These are phyloP conservation scores for Rhingia campestris DNA, from an alignment of 2,888 invertebrate genomes.

Conservation along the genomic window DNA sequence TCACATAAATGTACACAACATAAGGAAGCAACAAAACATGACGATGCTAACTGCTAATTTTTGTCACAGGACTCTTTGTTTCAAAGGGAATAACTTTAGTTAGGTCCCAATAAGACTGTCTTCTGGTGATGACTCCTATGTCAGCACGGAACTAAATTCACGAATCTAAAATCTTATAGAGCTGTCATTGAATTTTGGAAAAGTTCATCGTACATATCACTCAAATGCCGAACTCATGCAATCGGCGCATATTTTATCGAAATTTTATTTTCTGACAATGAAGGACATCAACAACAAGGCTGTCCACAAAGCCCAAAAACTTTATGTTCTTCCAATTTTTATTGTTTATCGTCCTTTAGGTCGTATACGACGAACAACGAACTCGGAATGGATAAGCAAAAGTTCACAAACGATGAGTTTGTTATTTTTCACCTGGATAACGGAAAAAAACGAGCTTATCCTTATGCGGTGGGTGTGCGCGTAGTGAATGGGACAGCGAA, in stretches of 20 bases:
- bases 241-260: conserved; percentile 60
- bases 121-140: no score
- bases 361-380: conserved; percentile 10
- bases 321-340: conserved; percentile 38
- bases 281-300: conserved; percentile 22
- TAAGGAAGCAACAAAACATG: no score
- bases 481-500: conserved; percentile 18
- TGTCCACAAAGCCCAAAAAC: conserved; percentile 27
- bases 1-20: no score
- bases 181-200: no score
- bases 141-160: no score
- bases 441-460: conserved; percentile 38
- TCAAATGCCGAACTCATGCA: conserved; percentile 27
- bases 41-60: no score
- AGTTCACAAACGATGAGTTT: conserved; percentile 61
- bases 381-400: conserved; percentile 44
- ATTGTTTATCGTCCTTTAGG: conserved; percentile 1
- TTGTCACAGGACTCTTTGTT: no score
- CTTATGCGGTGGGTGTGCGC: neutral
- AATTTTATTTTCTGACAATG: conserved; percentile 12
- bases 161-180: no score
- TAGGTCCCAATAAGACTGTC: no score
- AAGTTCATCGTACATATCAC: no score
- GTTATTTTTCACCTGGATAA: conserved; percentile 48
- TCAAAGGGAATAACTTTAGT: no score